Evolutionary conservation across 1,140 invertebrate species (phyloP).

Genomic region (Chironomus striatipennis): DNA sequence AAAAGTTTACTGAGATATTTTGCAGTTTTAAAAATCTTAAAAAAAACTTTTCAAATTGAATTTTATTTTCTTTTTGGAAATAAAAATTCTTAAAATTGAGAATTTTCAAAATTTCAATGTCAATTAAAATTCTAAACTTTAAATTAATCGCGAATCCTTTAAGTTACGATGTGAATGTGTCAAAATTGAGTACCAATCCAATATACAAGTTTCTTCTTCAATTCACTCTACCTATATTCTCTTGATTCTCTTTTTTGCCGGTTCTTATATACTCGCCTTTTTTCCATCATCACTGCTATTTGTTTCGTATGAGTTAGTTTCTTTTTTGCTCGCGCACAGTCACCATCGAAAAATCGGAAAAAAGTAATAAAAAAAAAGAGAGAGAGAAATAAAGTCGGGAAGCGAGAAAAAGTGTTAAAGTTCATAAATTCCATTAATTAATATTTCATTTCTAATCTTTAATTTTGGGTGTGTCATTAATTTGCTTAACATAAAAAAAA

Average conservation of each 20-base stretch:
- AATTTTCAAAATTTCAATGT: no score
- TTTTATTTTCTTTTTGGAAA: no score
- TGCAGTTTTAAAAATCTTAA: no score
- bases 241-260: not conserved
- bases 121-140: no score
- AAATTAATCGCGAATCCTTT: no score
- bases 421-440: not conserved
- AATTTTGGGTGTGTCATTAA: not conserved
- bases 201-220: conserved; percentile 4
- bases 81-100: no score
- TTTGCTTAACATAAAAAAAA: no score
- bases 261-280: not conserved
- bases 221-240: not conserved
- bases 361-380: not conserved
- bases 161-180: no score
- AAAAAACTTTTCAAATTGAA: no score
- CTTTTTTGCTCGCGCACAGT: conserved; percentile 5
- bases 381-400: no score
- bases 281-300: not conserved
- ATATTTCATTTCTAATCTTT: not conserved
- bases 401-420: conserved; percentile 1
- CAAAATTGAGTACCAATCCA: no score
- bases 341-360: conserved; percentile 7
- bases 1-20: no score
- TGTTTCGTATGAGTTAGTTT: not conserved